These are phyloP conservation scores for Melieria picta DNA, from an alignment of 2,888 invertebrate species.

Conservation along the genomic window DNA sequence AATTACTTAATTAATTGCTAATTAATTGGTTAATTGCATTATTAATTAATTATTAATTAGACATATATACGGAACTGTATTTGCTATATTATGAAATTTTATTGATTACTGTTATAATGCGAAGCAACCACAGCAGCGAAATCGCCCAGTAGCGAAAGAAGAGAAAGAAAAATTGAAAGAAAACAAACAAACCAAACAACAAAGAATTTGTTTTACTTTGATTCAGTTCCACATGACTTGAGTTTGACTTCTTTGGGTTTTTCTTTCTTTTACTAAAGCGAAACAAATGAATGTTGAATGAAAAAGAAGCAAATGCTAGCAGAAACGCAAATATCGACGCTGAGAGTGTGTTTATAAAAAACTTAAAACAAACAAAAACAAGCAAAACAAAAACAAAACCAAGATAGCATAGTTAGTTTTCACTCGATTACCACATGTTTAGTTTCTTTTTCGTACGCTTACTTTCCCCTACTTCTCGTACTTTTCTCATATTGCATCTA, in stretches of 20 bases:
- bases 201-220: slow-evolving; percentile 3
- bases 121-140: slow-evolving; percentile 49
- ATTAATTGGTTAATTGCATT: slow-evolving; percentile 20
- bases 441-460: slow-evolving; percentile 19
- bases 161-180: slow-evolving; percentile 25
- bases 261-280: slow-evolving; percentile 19
- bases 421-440: not conserved
- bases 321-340: slow-evolving; percentile 15
- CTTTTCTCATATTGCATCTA: not conserved
- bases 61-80: slow-evolving; percentile 18
- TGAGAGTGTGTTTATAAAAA: slow-evolving; percentile 32
- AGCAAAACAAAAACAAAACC: slow-evolving; percentile 12
- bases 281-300: not conserved
- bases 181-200: slow-evolving; percentile 34
- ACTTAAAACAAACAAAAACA: slow-evolving; percentile 22
- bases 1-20: slow-evolving; percentile 12
- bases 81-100: slow-evolving; percentile 48
- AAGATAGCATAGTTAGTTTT: slow-evolving; percentile 19
- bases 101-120: slow-evolving; percentile 61
- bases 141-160: slow-evolving; percentile 19
- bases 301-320: not conserved
- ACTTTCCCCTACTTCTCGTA: not conserved
- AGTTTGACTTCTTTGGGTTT: slow-evolving; percentile 25
- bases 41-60: slow-evolving; percentile 27
- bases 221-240: not conserved